Conservation (phyloP, 2,113 vertebrate species). For the Reinhardtius hippoglossoides region DNA sequence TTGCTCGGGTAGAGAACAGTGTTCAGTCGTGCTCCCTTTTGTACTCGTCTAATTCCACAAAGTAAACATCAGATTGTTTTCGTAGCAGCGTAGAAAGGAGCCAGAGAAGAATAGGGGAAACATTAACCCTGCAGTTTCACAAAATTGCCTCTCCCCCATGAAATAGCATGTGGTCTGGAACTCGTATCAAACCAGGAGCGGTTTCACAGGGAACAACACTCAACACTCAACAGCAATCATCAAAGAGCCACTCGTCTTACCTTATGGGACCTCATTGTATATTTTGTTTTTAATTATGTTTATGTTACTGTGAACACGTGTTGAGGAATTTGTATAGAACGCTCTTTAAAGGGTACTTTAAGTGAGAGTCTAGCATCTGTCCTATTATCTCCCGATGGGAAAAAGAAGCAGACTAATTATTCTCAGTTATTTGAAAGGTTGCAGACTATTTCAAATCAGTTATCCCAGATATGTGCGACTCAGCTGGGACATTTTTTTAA, state of each 20-base stretch:
- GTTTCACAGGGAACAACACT: conserved; percentile 9
- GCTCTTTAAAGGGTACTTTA: not conserved
- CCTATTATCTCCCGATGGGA: not conserved
- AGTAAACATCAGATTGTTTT: conserved; percentile 38
- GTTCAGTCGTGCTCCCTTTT: conserved; percentile 6
- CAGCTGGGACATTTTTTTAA: not conserved
- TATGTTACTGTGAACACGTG: not conserved
- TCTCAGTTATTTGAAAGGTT: not conserved
- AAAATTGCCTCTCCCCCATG: conserved; percentile 22
- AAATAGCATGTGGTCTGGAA: conserved; percentile 5
- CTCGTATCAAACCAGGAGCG: not conserved
- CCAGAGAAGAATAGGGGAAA: conserved; percentile 20
- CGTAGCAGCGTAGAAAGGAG: conserved; percentile 8
- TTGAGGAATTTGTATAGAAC: not conserved
- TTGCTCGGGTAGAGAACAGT: not conserved
- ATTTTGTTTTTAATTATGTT: conserved; percentile 7
- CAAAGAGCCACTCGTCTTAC: not conserved
- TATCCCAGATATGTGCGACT: not conserved
- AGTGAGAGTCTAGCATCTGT: not conserved
- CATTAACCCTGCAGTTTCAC: conserved; percentile 7
- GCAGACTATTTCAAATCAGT: conserved; percentile 2
- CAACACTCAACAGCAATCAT: conserved; percentile 2
- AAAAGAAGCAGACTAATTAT: not conserved
- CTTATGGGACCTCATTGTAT: not conserved
- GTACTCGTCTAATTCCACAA: conserved; percentile 31